Base-by-base conservation (phyloP, 2,888 invertebrate species). In the Congeria kusceri region DNA sequence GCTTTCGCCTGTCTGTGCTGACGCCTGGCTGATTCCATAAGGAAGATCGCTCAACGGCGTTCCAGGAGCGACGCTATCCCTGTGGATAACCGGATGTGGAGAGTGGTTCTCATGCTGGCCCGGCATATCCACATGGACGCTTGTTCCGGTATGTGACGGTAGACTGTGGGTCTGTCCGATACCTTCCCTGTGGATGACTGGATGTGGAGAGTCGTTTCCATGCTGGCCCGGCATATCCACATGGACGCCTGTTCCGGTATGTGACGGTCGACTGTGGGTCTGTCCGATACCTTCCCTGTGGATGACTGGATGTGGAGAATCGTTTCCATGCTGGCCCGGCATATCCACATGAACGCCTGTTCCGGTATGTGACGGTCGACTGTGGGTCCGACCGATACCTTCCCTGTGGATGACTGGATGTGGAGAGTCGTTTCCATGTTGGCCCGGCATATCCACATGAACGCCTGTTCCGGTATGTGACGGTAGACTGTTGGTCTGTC, bases 171-270 rank as follows among this genome's bases (percentile, higher is more conserved):
- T n/a, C n/a, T n/a, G n/a, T n/a, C n/a, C n/a, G n/a, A n/a, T n/a
- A n/a, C n/a, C n/a, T n/a, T n/a, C n/a, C 25, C 71, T 57, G n/a
- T 71, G 71, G 1, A 71, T 58, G 28, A 71, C 71, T 20, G 64
- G 47, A 59, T 27, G 28, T 3, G 64, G 57, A 11, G 44, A 44
- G n/a, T 58, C 29, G 29, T 71, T 71, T 20, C 71, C 71, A 20
- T 71, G 64, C 29, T 71, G 18, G 15, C 71, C 71, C 7, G 71
- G 71, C 1, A 63, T n/a, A 29, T 64, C 71, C 15, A 71, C n/a
- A 20, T 71, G 71, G n/a, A n/a, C n/a, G n/a, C n/a, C n/a, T n/a
- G n/a, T n/a, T n/a, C n/a, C n/a, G n/a, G n/a, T n/a, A n/a, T n/a
- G n/a, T n/a, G n/a, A n/a, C n/a, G n/a, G n/a, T n/a, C n/a, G n/a